Conservation (phyloP, 1,140 invertebrate species). For the Cydia splendana region DNA sequence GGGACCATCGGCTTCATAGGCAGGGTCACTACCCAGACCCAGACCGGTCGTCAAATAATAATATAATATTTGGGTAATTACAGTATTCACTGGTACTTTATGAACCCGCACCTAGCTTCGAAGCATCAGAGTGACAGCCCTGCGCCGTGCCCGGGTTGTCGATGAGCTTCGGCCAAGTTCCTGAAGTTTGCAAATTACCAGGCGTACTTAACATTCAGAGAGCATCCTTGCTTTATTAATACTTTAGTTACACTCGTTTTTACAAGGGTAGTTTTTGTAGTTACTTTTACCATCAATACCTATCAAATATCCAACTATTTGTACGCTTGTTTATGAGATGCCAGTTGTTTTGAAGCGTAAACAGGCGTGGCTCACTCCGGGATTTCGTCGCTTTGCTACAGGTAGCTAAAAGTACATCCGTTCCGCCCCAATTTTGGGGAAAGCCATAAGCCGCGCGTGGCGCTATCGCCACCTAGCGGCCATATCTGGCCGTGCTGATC, state of each 20-base stretch:
- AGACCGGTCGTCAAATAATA: no score
- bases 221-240: background rate
- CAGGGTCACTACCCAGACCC: no score
- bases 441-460: no score
- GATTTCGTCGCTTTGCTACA: no score
- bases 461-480: no score
- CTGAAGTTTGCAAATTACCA: background rate
- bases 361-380: no score
- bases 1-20: no score
- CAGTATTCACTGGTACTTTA: background rate
- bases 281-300: background rate
- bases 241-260: background rate
- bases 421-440: no score
- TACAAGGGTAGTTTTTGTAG: background rate
- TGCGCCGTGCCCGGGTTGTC: background rate
- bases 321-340: background rate
- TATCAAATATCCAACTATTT: background rate
- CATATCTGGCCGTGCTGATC: no score
- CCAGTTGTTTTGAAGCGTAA: no score
- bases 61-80: no score
- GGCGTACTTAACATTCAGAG: background rate
- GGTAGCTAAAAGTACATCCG: no score
- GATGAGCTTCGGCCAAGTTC: background rate
- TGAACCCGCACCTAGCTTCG: background rate
- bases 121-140: background rate